Conservation (phyloP, 1,140 invertebrate genomes). For the Drosophila pallidifrons region DNA sequence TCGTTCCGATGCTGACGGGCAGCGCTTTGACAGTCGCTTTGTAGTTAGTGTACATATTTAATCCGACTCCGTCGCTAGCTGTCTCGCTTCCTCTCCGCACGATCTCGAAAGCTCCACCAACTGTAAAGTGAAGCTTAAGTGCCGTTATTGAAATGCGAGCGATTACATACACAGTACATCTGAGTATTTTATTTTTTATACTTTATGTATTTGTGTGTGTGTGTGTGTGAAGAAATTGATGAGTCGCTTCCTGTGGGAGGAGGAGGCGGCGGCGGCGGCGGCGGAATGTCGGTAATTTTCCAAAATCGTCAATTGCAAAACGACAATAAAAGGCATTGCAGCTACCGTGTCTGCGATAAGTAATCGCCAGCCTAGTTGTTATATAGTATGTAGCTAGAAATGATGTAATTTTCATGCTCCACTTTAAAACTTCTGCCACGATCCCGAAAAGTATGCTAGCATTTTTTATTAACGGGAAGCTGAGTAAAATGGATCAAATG, state of each 20-base stretch:
- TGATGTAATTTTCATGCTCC: neutral
- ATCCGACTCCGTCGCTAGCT: conserved; percentile 17
- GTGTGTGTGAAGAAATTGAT: conserved; percentile 25
- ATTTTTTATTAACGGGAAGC: no score
- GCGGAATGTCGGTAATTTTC: conserved; percentile 21
- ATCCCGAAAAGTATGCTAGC: no score
- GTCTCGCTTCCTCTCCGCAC: conserved; percentile 31
- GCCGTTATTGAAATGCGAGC: conserved; percentile 47
- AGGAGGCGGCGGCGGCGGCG: neutral
- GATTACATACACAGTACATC: neutral
- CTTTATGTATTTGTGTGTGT: no score
- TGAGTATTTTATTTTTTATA: conserved; percentile 24
- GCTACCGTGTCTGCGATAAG: neutral
- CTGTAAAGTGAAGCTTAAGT: conserved; percentile 46
- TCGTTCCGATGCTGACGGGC: conserved; percentile 44
- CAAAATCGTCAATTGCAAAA: conserved; percentile 19
- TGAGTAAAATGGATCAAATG: no score
- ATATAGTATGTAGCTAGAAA: no score
- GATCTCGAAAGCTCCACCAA: conserved; percentile 37
- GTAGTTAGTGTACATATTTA: neutral
- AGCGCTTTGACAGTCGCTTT: conserved; percentile 3
- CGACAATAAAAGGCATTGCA: neutral
- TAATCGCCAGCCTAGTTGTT: neutral
- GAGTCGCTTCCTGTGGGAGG: conserved; percentile 13
- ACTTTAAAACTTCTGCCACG: no score